Conservation (phyloP, 2,797 vertebrate species). For the Sebastes hubbsi region DNA sequence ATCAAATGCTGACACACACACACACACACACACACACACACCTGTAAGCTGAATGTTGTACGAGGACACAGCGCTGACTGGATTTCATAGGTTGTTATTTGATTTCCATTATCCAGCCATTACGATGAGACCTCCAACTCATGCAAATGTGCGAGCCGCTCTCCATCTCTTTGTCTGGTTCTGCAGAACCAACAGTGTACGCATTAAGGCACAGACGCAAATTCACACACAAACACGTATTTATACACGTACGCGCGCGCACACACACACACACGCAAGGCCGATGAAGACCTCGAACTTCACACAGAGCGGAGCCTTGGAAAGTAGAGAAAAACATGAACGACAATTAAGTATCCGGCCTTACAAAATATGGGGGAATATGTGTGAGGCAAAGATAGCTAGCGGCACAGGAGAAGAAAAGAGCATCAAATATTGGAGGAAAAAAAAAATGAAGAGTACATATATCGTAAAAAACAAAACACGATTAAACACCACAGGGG, state of each 20-base stretch:
- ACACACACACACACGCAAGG: conserved; percentile 33
- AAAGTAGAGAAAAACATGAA: conserved; percentile 49
- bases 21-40: conserved; percentile 32
- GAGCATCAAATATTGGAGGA: not conserved
- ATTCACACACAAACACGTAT: conserved; percentile 26
- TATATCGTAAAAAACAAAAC: not conserved
- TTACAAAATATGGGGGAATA: conserved; percentile 37
- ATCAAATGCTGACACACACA: conserved; percentile 46
- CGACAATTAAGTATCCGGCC: conserved; percentile 31
- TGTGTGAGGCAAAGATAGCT: not conserved
- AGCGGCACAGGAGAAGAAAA: not conserved
- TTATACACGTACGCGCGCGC: not conserved
- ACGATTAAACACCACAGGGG: not conserved
- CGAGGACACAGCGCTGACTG: conserved; percentile 49
- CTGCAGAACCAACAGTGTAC: conserved; percentile 31
- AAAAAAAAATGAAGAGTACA: not conserved
- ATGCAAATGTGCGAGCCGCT: conserved; percentile 55
- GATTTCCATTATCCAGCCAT: conserved; percentile 67
- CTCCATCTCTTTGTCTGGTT: conserved; percentile 55
- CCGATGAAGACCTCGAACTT: conserved; percentile 7
- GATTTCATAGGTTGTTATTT: conserved; percentile 65
- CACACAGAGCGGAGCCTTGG: conserved; percentile 46
- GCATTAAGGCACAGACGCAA: conserved; percentile 23
- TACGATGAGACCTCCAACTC: conserved; percentile 65
- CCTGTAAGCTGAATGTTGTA: conserved; percentile 45